These are phyloP conservation scores for Notospermus geniculatus DNA, from an alignment of 1,140 invertebrate genomes.

Conservation along the genomic window DNA sequence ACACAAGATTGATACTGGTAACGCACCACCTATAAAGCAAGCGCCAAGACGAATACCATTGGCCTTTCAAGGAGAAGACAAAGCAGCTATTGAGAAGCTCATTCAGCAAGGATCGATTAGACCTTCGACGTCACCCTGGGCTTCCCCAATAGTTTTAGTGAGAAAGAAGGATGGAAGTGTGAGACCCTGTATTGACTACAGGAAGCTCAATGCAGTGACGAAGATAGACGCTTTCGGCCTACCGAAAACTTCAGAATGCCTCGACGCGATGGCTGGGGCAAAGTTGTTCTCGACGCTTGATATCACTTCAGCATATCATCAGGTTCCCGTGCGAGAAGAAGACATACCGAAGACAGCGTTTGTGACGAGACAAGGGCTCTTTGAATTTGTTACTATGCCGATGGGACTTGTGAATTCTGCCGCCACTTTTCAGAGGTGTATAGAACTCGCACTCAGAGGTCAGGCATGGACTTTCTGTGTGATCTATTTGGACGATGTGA, in stretches of 20 bases:
- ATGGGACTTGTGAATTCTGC: slow-evolving; percentile 12
- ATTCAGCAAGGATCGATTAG: no score
- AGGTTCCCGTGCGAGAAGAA: slow-evolving; percentile 1
- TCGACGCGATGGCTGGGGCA: background rate
- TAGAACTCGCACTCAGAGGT: slow-evolving; percentile 12
- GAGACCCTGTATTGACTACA: no score
- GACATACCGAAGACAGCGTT: slow-evolving; percentile 9
- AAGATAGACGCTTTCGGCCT: no score
- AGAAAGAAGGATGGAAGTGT: no score
- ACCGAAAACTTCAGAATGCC: background rate
- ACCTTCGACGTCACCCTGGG: no score
- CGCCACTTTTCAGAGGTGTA: slow-evolving; percentile 24
- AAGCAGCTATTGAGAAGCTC: no score
- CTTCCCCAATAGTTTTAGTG: no score
- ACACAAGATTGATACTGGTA: no score
- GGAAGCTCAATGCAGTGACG: no score
- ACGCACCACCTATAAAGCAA: no score
- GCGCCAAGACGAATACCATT: no score
- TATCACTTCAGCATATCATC: background rate
- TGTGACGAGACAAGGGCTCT: background rate
- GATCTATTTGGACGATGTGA: slow-evolving; percentile 9
- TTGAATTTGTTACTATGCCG: background rate
- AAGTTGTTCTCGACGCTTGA: slow-evolving; percentile 2
- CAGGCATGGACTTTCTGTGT: background rate
- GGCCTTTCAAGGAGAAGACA: no score